A percentile compares a stretch with the other conserved stretches of the same genome.
phyloP scores from a whole-genome alignment of 2,888 invertebrate genomes.

The Orthonevra nobilis region DNA sequence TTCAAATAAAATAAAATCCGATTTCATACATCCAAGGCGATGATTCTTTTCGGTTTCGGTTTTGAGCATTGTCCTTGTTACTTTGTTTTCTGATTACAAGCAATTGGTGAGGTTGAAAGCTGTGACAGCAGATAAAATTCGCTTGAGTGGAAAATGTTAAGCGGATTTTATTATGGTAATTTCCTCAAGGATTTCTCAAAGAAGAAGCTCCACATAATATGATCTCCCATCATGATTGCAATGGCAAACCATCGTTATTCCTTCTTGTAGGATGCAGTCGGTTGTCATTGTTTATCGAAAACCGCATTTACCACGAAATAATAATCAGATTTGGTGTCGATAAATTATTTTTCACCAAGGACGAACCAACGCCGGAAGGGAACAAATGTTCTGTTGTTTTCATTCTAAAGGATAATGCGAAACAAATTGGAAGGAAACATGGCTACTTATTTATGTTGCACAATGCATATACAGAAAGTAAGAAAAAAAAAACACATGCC shows the following conservation, averaged over 20 bases:
- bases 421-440: conserved; percentile 32
- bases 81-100: conserved; percentile 67
- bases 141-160: conserved; percentile 70
- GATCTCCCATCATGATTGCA: conserved; percentile 44
- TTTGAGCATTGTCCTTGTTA: conserved; percentile 38
- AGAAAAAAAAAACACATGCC: conserved; percentile 46
- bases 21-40: conserved; percentile 47
- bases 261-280: too few relatives aligned
- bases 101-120: conserved; percentile 66
- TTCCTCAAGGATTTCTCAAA: conserved; percentile 30
- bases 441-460: conserved; percentile 49
- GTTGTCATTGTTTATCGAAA: too few relatives aligned
- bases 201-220: conserved; percentile 1
- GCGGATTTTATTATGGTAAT: conserved; percentile 70
- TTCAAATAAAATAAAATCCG: conserved; percentile 31
- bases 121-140: conserved; percentile 64
- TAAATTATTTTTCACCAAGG: too few relatives aligned
- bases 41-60: conserved; percentile 36
- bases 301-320: conserved; percentile 28
- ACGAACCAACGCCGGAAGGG: conserved; percentile 1
- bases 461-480: conserved; percentile 34
- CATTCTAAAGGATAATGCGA: conserved; percentile 27
- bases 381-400: conserved; percentile 4
- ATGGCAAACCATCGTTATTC: neutral
- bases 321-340: conserved; percentile 54